A percentile compares a stretch with the other conserved stretches of the same genome.
Conservation (phyloP, 2,113 vertebrate genomes). For the Isichthys henryi region DNA sequence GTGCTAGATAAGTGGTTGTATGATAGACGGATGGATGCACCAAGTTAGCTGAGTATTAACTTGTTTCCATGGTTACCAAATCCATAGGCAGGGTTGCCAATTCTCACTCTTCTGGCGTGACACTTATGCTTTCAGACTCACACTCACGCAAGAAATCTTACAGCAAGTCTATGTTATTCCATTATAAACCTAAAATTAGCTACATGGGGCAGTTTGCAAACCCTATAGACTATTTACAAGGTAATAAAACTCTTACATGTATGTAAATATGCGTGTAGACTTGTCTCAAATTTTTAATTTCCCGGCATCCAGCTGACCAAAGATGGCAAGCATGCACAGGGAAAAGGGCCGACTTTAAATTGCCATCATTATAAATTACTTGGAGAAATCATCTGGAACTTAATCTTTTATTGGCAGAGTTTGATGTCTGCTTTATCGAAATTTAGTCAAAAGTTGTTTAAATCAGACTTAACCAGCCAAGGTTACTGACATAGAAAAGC, state of each 20-base stretch:
- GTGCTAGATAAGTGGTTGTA: background rate
- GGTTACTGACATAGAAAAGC: background rate
- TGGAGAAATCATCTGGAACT: background rate
- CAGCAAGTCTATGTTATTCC: background rate
- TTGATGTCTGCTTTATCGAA: background rate
- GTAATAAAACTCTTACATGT: background rate
- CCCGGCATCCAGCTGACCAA: background rate
- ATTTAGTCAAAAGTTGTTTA: background rate
- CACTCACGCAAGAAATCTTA: background rate
- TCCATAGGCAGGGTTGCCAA: background rate
- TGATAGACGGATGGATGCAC: background rate
- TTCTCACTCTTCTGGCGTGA: background rate
- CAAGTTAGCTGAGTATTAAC: background rate
- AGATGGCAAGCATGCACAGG: background rate
- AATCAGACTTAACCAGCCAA: background rate
- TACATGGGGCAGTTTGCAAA: background rate
- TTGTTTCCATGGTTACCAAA: background rate
- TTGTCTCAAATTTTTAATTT: background rate
- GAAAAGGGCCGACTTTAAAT: background rate
- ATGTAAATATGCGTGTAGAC: background rate
- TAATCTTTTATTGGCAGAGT: background rate
- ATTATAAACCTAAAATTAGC: background rate
- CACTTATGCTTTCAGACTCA: background rate
- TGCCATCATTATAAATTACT: background rate
- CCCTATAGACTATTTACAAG: background rate